Conservation (phyloP, 2,113 vertebrate species). For the Paraplagusia blochii region DNA sequence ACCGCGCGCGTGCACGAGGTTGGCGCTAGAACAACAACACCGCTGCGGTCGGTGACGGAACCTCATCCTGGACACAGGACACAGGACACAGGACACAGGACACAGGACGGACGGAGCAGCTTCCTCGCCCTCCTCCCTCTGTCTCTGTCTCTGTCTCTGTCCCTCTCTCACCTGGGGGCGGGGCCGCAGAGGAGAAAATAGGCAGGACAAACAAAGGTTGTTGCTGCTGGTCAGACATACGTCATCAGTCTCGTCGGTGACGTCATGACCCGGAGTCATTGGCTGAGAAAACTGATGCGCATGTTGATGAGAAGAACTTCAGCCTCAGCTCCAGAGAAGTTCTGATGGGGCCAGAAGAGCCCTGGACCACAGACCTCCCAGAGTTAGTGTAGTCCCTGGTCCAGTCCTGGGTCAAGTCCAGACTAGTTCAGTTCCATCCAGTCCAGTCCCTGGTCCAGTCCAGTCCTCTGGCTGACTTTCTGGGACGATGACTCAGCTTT, state of each 20-base stretch:
- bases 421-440: no score
- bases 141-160: slow-evolving; percentile 15
- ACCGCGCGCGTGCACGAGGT: slow-evolving; percentile 28
- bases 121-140: slow-evolving; percentile 18
- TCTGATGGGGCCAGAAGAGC: no score
- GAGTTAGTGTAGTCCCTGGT: no score
- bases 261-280: slow-evolving; percentile 48
- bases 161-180: not conserved
- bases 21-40: not conserved
- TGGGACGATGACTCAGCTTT: no score
- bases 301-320: slow-evolving; percentile 21
- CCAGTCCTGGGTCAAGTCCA: no score
- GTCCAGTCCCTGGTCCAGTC: no score
- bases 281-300: slow-evolving; percentile 30
- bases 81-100: not conserved
- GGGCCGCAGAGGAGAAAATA: not conserved
- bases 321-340: no score
- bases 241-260: slow-evolving; percentile 45
- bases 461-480: no score
- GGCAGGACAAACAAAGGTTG: slow-evolving; percentile 9
- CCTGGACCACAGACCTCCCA: no score
- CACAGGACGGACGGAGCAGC: slow-evolving; percentile 16
- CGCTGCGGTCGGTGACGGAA: not conserved
- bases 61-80: slow-evolving; percentile 7
- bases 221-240: slow-evolving; percentile 19